Conservation (phyloP, 2,888 invertebrate species). For the Philaethria dido region DNA sequence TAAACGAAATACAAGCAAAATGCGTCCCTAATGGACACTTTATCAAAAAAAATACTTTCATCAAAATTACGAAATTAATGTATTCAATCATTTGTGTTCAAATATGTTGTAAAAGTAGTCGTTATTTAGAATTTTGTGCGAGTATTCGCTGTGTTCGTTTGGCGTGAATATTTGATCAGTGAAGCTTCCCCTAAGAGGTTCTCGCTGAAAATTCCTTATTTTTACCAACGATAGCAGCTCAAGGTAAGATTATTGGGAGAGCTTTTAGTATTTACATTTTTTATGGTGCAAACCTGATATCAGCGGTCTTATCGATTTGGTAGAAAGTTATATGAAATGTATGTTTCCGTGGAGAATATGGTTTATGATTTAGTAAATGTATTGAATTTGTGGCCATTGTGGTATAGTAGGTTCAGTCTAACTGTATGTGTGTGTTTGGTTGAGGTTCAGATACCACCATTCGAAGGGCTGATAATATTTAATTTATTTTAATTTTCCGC, state of each 20-base stretch:
- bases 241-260: slow-evolving; percentile 36
- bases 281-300: slow-evolving; percentile 37
- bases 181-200: slow-evolving; percentile 29
- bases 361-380: slow-evolving; percentile 16
- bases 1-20: not conserved
- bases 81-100: slow-evolving; percentile 7
- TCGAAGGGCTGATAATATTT: too few relatives aligned
- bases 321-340: slow-evolving; percentile 23
- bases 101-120: slow-evolving; percentile 19
- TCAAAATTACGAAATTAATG: not conserved
- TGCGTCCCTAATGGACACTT: not conserved
- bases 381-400: not conserved
- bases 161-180: slow-evolving; percentile 35
- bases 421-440: too few relatives aligned
- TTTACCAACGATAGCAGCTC: slow-evolving; percentile 32
- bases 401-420: too few relatives aligned
- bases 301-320: slow-evolving; percentile 24
- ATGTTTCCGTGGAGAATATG: slow-evolving; percentile 6
- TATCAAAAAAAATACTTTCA: not conserved
- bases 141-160: slow-evolving; percentile 26
- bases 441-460: too few relatives aligned
- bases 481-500: too few relatives aligned
- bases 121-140: slow-evolving; percentile 22
- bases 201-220: slow-evolving; percentile 33
- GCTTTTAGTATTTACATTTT: slow-evolving; percentile 41